Evolutionary conservation across 2,113 vertebrate genomes (phyloP), one percentile per base, ranked within the genome.

Genomic region (Forbesichthys agassizii): DNA sequence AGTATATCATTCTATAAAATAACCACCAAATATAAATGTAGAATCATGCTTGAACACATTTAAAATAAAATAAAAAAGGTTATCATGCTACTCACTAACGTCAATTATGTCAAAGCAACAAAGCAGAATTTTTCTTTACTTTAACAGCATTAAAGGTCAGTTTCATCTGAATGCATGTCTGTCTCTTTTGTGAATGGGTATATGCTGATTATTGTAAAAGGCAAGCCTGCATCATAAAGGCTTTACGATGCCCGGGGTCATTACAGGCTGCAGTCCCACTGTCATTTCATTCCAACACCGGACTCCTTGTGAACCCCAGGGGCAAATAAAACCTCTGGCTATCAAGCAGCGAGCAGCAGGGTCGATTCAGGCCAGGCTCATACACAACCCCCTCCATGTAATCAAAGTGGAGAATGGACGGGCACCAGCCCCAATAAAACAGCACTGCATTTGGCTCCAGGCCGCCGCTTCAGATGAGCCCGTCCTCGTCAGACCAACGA

Each of bases 291-390:
- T 85, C 79, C 77, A 65, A 85, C 77, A 86, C 79, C 73, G 73
- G 74, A 16, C 13, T 61, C 68, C 81, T 62, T 71, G 71, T 69
- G 57, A 79, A 79, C 83, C 80, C 58, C 61, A 82, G 27, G 80
- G 80, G 73, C 52, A 59, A 75, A 69, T 78, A 63, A 84, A 81
- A 77, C 64, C 83, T 86, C 80, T 73, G 80, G 73, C 65, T 53
- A 66, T 84, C 82, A 84, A 83, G 61, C 78, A 79, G 82, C 77
- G 74, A 71, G 72, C 7, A 3, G 48, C 14, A 9, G 33, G 49
- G 82, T 81, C 51, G 7, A 83, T 74, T 70, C 79, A 16, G 0
- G 33, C 42, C 69, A 82, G 80, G 86, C 81, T 90, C 78, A 88
- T 42, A 69, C 69, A 77, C 65, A 51, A 54, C 42, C 4, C 9